Evolutionary conservation across 2,888 invertebrate genomes (phyloP).

Genomic region (Griposia aprilina): DNA sequence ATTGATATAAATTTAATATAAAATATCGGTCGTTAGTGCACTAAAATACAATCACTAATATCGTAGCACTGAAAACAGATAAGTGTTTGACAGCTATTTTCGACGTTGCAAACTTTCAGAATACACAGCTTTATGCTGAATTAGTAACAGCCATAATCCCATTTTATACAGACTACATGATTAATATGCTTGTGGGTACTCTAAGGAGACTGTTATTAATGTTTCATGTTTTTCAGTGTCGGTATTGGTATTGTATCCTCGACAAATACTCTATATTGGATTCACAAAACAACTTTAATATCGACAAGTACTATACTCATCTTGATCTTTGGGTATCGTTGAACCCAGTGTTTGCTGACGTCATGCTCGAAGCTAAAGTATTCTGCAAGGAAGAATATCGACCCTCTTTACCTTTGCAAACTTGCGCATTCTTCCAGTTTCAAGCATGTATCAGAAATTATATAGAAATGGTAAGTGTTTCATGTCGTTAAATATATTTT

Average conservation of each 20-base stretch:
- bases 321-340: conserved; percentile 79
- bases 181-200: too few relatives aligned
- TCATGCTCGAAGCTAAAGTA: conserved; percentile 74
- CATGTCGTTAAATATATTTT: neutral
- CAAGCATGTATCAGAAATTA: conserved; percentile 77
- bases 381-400: conserved; percentile 71
- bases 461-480: conserved; percentile 62
- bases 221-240: conserved; percentile 71
- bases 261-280: conserved; percentile 74
- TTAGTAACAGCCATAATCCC: too few relatives aligned
- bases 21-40: too few relatives aligned
- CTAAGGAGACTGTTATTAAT: neutral
- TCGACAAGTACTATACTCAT: conserved; percentile 76
- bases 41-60: too few relatives aligned
- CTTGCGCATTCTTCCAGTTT: conserved; percentile 73
- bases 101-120: too few relatives aligned
- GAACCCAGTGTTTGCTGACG: conserved; percentile 74
- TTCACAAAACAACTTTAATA: conserved; percentile 63
- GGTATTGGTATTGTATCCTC: conserved; percentile 78
- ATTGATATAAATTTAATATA: too few relatives aligned
- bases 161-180: too few relatives aligned
- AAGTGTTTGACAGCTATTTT: too few relatives aligned
- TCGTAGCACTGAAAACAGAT: too few relatives aligned
- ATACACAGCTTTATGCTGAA: too few relatives aligned
- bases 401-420: conserved; percentile 67